Evolutionary conservation across 2,113 vertebrate species (phyloP).

Genomic region (Platycercus adscitus): DNA sequence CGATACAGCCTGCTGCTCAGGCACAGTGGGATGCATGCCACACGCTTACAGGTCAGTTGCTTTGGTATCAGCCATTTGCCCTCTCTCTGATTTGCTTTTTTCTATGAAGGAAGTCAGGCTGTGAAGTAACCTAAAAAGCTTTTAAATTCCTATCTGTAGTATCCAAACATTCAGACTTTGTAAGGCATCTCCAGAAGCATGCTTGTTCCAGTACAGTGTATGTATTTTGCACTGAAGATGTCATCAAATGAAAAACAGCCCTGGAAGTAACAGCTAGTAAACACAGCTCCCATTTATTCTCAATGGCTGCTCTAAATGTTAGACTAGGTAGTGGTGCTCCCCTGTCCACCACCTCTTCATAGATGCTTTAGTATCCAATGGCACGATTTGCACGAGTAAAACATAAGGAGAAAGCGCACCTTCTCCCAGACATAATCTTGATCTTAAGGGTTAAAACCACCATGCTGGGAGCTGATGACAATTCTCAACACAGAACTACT

Average conservation of each 20-base stretch:
- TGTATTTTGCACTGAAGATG: neutral
- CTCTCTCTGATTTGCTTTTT: neutral
- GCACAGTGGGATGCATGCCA: neutral
- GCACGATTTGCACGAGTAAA: neutral
- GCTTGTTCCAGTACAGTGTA: neutral
- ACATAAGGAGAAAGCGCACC: neutral
- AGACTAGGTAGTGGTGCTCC: neutral
- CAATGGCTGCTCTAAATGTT: neutral
- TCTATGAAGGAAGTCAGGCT: neutral
- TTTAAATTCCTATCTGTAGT: neutral
- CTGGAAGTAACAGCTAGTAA: neutral
- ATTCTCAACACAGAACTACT: neutral
- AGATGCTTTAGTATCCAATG: neutral
- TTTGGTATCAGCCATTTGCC: neutral
- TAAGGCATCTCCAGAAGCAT: neutral
- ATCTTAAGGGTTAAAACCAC: neutral
- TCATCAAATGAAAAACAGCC: neutral
- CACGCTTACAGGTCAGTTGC: neutral
- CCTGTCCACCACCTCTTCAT: neutral
- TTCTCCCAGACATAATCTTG: neutral
- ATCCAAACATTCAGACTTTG: neutral
- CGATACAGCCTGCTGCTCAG: fast-evolving
- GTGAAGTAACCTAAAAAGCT: neutral
- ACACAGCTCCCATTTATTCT: neutral
- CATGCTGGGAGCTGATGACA: neutral